phyloP scores from a whole-genome alignment of 2,113 vertebrate species.

The Cinclus cinclus region DNA sequence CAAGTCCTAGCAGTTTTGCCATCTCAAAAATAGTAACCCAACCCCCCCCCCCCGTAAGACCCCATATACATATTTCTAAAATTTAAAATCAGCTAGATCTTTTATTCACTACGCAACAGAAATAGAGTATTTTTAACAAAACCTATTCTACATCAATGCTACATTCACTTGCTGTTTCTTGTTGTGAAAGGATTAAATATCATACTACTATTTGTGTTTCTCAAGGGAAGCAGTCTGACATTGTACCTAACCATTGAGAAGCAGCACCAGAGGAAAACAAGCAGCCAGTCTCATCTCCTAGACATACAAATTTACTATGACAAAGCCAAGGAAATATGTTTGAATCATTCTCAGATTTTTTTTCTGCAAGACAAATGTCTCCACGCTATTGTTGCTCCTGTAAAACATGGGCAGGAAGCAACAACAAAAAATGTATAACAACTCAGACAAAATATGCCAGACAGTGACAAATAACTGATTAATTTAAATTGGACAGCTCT shows the following conservation, averaged over 20 bases:
- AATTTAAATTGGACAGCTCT: conserved; percentile 35
- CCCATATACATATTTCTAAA: neutral
- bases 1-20: neutral
- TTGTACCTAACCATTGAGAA: neutral
- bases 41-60: fast-evolving
- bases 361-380: neutral
- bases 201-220: neutral
- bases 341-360: neutral
- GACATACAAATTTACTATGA: neutral
- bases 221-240: neutral
- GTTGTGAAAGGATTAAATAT: neutral
- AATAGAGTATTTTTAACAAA: neutral
- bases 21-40: neutral
- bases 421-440: neutral
- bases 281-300: neutral
- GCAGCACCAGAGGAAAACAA: neutral
- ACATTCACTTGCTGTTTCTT: neutral
- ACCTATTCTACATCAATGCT: neutral
- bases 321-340: neutral
- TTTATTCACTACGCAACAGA: neutral
- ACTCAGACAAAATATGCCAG: neutral
- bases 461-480: conserved; percentile 50
- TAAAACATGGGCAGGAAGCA: neutral
- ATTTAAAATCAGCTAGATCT: neutral
- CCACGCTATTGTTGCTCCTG: neutral